phyloP scores from a whole-genome alignment of 2,113 vertebrate genomes.

The Saccopteryx leptura region DNA sequence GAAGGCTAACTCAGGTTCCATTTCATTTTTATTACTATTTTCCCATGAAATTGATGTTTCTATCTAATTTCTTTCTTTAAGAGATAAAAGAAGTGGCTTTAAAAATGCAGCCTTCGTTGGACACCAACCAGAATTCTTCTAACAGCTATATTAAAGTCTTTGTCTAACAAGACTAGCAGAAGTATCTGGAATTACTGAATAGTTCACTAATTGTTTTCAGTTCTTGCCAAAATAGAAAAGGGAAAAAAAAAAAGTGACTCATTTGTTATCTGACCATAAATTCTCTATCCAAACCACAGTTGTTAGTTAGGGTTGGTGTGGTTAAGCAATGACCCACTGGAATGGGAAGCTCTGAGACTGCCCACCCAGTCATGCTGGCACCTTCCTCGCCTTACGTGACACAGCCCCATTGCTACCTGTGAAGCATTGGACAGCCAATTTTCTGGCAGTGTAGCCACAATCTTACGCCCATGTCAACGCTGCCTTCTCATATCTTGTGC shows the following conservation, averaged over 20 bases:
- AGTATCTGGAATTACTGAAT: conserved; percentile 49
- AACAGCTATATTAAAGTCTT: conserved; percentile 42
- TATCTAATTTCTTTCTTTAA: conserved; percentile 31
- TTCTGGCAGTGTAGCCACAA: background rate
- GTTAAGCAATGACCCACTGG: background rate
- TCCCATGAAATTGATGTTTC: conserved; percentile 34
- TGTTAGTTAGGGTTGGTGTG: background rate
- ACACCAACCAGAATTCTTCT: conserved; percentile 29
- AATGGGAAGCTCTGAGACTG: background rate
- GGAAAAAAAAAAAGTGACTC: conserved; percentile 40
- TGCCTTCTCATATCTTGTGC: background rate
- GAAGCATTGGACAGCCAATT: rapidly evolving
- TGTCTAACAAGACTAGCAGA: background rate
- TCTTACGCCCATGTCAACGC: rapidly evolving
- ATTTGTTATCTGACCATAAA: conserved; percentile 55
- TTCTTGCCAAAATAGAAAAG: conserved; percentile 52
- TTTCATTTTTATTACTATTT: background rate
- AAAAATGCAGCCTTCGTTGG: background rate
- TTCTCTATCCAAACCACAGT: conserved; percentile 12
- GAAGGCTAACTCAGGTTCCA: background rate
- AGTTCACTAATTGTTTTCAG: conserved; percentile 58
- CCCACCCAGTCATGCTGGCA: rapidly evolving
- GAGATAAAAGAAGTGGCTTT: conserved; percentile 6
- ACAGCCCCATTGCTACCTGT: rapidly evolving
- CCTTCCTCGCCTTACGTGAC: background rate